Evolutionary conservation across 2,113 vertebrate genomes (phyloP).

Genomic region (Garra rufa): DNA sequence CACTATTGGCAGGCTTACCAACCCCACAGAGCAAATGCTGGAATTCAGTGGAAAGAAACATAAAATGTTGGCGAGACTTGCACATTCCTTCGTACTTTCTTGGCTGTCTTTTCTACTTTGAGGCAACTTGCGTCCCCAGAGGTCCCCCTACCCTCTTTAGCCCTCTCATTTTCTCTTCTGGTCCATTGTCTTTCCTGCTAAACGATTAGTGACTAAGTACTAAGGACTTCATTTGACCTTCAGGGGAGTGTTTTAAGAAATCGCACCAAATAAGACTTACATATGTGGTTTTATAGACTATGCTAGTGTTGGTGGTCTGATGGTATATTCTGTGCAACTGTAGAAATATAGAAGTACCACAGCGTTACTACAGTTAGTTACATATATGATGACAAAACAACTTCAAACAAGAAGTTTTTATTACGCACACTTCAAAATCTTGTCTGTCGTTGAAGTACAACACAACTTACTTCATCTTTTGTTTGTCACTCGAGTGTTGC

Average conservation of each 20-base stretch:
- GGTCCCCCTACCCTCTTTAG: not conserved
- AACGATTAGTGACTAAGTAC: slow-evolving; percentile 13
- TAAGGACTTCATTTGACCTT: not conserved
- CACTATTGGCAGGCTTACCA: not conserved
- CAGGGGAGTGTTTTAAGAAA: not conserved
- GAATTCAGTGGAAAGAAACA: slow-evolving; percentile 56
- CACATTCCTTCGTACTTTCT: slow-evolving; percentile 50
- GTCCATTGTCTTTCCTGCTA: slow-evolving; percentile 24
- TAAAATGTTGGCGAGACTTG: slow-evolving; percentile 45
- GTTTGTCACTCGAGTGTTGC: not conserved
- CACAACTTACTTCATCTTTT: not conserved
- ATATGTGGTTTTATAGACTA: not conserved
- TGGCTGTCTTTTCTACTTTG: slow-evolving; percentile 48
- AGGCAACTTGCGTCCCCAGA: slow-evolving; percentile 29
- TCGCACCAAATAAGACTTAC: not conserved
- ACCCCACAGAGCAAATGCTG: slow-evolving; percentile 27
- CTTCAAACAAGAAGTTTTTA: not conserved
- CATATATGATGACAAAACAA: not conserved
- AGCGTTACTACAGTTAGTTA: not conserved
- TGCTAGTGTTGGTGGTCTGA: not conserved
- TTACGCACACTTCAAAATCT: not conserved
- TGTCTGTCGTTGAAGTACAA: not conserved
- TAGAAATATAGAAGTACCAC: not conserved
- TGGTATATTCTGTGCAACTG: not conserved
- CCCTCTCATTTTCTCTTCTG: not conserved